Evolutionary conservation across 1,140 invertebrate genomes (phyloP), one percentile per base, ranked within the genome.

Genomic region (Drosophila tsacasi): DNA sequence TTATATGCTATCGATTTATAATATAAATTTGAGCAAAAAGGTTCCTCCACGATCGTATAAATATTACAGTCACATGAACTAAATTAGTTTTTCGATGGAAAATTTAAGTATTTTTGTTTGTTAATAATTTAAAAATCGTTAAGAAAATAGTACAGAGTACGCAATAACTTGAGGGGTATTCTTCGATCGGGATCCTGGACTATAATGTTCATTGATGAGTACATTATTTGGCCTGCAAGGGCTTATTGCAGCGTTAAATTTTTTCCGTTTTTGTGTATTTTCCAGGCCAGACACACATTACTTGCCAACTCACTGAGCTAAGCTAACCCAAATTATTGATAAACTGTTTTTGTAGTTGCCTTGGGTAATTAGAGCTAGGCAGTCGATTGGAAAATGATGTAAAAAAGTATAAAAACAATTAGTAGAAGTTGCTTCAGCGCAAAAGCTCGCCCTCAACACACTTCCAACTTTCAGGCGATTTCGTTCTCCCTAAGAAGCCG

Each of bases 281-380:
- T 57, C 54, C 54, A 57, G 35, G 35, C 35, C 54, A 57, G 54
- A 25, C 35, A 23, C 54, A 57, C 54, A 57, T 39, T 57, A 57
- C 54, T 57, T 86, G 79, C 83, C 79, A 83, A 79, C 73, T 82
- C 79, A 87, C 52, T 86, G 79, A 83, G 79, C 83, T 87, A 83
- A 83, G 71, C 69, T 63, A 19, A 76, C 71, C 52, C 39, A 71
- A 79, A 76, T 83, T 76, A 87, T 83, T 83, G 76, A 76, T 82
- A 79, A 82, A 76, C 81, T 68, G 64, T 65, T 47, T 39, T 47
- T 47, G 49, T 40, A 25, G 59, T 30, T 55, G 50, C 49, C 27
- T 52, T 46, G 71, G 50, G 49, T 75, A 75, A 75, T 75, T 75
- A 75, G 50, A 57, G 42, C 32, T 17, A 49, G 60, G 19, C 59